Base-by-base conservation (phyloP, 2,888 invertebrate genomes). In the Ypsolopha scabrella region DNA sequence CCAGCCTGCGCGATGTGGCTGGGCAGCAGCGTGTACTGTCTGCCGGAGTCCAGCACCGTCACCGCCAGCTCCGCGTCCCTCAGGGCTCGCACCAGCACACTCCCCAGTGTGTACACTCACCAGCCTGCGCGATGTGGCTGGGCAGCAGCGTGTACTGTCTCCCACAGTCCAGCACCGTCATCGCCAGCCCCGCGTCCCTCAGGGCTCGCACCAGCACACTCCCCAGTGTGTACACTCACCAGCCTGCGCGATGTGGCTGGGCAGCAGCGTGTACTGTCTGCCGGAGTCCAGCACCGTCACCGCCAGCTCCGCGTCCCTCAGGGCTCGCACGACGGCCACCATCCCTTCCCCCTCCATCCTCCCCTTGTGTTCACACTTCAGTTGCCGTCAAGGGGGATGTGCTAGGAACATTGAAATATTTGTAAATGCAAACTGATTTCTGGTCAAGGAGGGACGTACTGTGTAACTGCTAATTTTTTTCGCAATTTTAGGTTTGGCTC, bases 281-380 rank as follows among this genome's bases (percentile, higher is more conserved):
- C 57, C 59, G 0, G 72, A 71, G 7, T 81, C 80, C 36, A 80
- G 24, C 4, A 83, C 56, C 0, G 82, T 76, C 6, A 83, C 79
- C 0, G 78, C 67, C 0, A 83, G 61, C 0, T 69, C 67, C 0
- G 75, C 57, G 49, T 24, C 24, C 4, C 4, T 24, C 24, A 24
- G 24, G 24, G 24, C 24, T 24, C 24, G 2, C 24, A 24, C 24
- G 2, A 83, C 70, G 0, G 80, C 77, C 52, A 78, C 69, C 77
- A 81, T 76, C 1, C 57, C 53, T 0, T 57, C 55, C 1, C 57
- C 53, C 0, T 57, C 55, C 44, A 34, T 45, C 11, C n/a, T 65
- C 67, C 70, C n/a, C 65, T 67, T 6, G 0, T 48, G 34, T 45
- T 47, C 51, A 53, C 44, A 38, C 38, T 38, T 60, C 56, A 64